Percentiles rank a stretch among this genome's conserved stretches.
These are phyloP conservation scores for Triplophysa rosa DNA, from an alignment of 2,113 vertebrate species.

Conservation along the genomic window DNA sequence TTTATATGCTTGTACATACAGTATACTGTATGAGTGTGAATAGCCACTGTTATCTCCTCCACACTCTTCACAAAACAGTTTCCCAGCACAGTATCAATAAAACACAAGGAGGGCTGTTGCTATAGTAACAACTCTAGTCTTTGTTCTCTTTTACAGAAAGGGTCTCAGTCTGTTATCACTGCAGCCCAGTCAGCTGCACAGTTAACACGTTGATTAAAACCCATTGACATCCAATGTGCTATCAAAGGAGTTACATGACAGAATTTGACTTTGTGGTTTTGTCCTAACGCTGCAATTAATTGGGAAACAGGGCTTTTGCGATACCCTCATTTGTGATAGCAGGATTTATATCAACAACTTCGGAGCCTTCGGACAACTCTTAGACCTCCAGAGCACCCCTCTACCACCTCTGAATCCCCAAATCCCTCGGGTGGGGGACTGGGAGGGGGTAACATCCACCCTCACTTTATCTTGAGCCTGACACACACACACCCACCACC, in stretches of 20 bases:
- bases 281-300: neutral
- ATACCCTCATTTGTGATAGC: neutral
- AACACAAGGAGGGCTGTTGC: constrained; percentile 5
- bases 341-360: neutral
- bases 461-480: constrained; percentile 5
- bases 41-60: constrained; percentile 5
- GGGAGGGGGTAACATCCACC: neutral
- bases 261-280: constrained; percentile 3
- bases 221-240: constrained; percentile 4
- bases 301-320: neutral
- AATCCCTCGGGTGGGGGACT: neutral
- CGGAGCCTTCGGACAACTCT: neutral
- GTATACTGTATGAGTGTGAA: constrained; percentile 3
- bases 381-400: neutral
- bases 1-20: neutral
- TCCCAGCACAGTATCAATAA: neutral
- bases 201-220: constrained; percentile 29
- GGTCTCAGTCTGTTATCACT: constrained; percentile 1
- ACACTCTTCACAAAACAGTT: neutral
- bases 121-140: constrained; percentile 11
- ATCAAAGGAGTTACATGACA: neutral
- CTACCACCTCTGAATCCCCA: neutral
- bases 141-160: neutral
- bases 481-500: constrained; percentile 2
- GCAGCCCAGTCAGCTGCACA: constrained; percentile 10